Evolutionary conservation across 2,113 vertebrate species (phyloP).

Genomic region (Halcyon malimbica): DNA sequence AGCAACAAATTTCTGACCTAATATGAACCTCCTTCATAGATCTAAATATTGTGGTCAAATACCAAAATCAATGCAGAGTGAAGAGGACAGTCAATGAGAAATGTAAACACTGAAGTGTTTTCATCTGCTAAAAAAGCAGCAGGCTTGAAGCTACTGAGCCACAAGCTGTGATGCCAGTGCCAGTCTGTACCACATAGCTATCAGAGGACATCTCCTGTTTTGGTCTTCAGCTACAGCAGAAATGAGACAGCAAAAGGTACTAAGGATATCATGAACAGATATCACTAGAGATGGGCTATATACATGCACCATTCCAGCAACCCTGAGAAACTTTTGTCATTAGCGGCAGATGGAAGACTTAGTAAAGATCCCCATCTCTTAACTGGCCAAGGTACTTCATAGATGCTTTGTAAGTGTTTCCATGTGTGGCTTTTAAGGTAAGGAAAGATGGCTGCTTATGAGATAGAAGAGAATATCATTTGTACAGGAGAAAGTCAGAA

Average conservation of each 20-base stretch:
- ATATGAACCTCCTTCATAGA: not conserved
- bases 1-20: not conserved
- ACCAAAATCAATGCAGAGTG: not conserved
- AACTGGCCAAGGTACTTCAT: not conserved
- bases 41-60: not conserved
- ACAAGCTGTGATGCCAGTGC: not conserved
- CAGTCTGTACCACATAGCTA: not conserved
- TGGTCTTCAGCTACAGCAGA: not conserved
- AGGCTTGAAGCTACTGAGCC: not conserved
- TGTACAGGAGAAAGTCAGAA: not conserved
- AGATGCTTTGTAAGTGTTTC: not conserved
- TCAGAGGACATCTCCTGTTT: not conserved
- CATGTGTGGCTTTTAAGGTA: not conserved
- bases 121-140: not conserved
- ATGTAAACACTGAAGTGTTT: not conserved
- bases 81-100: not conserved
- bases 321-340: not conserved
- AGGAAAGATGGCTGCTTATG: not conserved
- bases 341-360: not conserved
- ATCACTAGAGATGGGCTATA: not conserved
- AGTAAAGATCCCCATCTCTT: not conserved
- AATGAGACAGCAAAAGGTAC: not conserved
- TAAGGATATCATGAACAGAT: not conserved
- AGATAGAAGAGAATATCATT: not conserved
- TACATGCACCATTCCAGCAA: not conserved